Conservation (phyloP, 2,113 vertebrate species). For the Gavialis gangeticus region DNA sequence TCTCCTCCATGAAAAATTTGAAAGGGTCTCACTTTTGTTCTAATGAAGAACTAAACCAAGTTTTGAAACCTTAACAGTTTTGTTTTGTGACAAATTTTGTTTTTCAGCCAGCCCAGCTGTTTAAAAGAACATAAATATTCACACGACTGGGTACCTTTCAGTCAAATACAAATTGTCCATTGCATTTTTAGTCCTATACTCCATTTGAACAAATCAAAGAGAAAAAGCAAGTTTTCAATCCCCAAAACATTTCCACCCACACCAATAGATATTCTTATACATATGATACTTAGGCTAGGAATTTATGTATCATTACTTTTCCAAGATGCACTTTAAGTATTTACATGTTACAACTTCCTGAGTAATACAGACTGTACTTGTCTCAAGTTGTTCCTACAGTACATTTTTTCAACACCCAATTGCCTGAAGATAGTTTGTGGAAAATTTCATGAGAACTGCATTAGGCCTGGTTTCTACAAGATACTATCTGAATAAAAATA, state of each 20-base stretch:
- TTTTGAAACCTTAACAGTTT: background rate
- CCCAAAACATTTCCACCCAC: background rate
- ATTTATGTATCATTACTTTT: slow-evolving; percentile 49
- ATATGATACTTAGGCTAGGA: slow-evolving; percentile 36
- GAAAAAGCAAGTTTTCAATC: background rate
- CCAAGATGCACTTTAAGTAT: slow-evolving; percentile 32
- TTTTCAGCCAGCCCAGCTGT: background rate
- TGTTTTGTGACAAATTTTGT: background rate
- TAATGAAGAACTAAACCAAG: background rate
- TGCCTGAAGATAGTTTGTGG: slow-evolving; percentile 40
- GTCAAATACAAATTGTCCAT: fast-evolving
- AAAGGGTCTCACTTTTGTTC: background rate
- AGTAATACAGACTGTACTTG: slow-evolving; percentile 28
- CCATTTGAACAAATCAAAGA: background rate
- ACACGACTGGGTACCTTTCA: background rate
- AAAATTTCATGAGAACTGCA: slow-evolving; percentile 27
- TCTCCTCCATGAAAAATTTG: background rate
- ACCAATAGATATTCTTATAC: background rate
- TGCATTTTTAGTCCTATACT: background rate
- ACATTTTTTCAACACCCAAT: slow-evolving; percentile 17
- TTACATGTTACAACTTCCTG: slow-evolving; percentile 36
- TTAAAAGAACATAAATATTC: background rate
- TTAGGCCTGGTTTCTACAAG: slow-evolving; percentile 40
- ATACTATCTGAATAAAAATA: slow-evolving; percentile 20
- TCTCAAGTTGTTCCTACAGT: slow-evolving; percentile 32